Conservation (phyloP, 2,888 invertebrate species). For the Neuroscelio doddi region DNA sequence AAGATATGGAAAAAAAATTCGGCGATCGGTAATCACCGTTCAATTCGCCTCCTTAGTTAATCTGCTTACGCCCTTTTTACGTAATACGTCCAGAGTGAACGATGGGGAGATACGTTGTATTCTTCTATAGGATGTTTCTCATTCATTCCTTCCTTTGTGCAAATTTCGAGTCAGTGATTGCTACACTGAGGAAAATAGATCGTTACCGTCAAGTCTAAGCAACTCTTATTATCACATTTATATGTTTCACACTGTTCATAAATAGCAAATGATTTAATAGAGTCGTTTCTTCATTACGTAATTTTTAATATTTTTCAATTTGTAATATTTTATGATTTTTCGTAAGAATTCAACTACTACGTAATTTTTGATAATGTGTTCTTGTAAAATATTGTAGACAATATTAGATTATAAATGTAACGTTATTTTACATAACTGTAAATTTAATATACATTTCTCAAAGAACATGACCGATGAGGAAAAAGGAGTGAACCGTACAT, state of each 20-base stretch:
- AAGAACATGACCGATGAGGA: slow-evolving; percentile 1
- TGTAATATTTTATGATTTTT: too few species aligned
- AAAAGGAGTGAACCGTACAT: slow-evolving; percentile 50
- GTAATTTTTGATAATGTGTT: too few species aligned
- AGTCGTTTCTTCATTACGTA: too few species aligned
- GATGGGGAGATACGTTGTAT: slow-evolving; percentile 18
- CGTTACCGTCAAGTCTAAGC: slow-evolving; percentile 6
- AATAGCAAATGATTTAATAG: too few species aligned
- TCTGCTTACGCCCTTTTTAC: slow-evolving; percentile 48
- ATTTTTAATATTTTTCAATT: too few species aligned
- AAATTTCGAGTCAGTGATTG: slow-evolving; percentile 38
- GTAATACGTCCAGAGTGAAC: slow-evolving; percentile 38
- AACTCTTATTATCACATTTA: too few species aligned
- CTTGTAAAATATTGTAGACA: too few species aligned
- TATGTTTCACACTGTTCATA: too few species aligned
- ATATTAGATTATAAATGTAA: too few species aligned
- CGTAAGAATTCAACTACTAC: too few species aligned
- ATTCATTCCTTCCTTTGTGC: slow-evolving; percentile 33
- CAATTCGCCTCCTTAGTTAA: slow-evolving; percentile 47
- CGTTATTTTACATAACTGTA: neutral
- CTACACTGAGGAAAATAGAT: slow-evolving; percentile 35
- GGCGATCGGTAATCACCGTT: slow-evolving; percentile 49
- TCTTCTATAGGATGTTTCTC: slow-evolving; percentile 28
- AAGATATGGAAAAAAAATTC: slow-evolving; percentile 41
- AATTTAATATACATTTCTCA: slow-evolving; percentile 4